Evolutionary conservation across 1,140 invertebrate species (phyloP).

Genomic region (Rhyzopertha dominica): DNA sequence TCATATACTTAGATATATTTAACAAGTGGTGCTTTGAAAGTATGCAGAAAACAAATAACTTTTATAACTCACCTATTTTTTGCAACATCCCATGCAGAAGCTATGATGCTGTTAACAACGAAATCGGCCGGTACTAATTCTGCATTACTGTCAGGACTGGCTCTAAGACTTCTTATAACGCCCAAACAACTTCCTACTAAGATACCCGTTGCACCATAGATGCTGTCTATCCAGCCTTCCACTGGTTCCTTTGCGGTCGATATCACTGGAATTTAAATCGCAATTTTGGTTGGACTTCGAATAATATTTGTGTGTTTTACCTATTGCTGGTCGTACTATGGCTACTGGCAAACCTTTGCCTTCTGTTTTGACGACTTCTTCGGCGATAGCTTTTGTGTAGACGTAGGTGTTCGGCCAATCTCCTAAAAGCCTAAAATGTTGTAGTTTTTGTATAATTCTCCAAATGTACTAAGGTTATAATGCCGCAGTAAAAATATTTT

Average conservation of each 20-base stretch:
- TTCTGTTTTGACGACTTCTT: slow-evolving; percentile 53
- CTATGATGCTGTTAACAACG: slow-evolving; percentile 63
- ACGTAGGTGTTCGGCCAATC: slow-evolving; percentile 60
- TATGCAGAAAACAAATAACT: neutral
- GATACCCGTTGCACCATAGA: slow-evolving; percentile 67
- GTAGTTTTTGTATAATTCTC: too few relatives aligned
- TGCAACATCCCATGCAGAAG: slow-evolving; percentile 59
- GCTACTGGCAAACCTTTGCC: slow-evolving; percentile 53
- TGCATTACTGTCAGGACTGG: slow-evolving; percentile 50
- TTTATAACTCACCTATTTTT: slow-evolving; percentile 40
- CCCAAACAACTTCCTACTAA: slow-evolving; percentile 57
- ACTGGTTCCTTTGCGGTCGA: slow-evolving; percentile 52
- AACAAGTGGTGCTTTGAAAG: too few relatives aligned
- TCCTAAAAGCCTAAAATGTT: slow-evolving; percentile 45
- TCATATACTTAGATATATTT: too few relatives aligned
- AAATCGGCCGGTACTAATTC: slow-evolving; percentile 73
- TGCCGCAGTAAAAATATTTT: too few relatives aligned
- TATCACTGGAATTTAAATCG: slow-evolving; percentile 51
- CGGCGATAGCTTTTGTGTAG: slow-evolving; percentile 59
- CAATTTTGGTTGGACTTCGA: too few relatives aligned
- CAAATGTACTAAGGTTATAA: too few relatives aligned
- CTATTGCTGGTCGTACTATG: slow-evolving; percentile 58
- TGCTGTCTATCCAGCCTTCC: slow-evolving; percentile 72
- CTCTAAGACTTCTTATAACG: slow-evolving; percentile 56
- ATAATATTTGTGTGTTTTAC: too few relatives aligned